A percentile compares a stretch with the other conserved stretches of the same genome.
phyloP scores from a whole-genome alignment of 2,888 invertebrate species.

The Drosophila flavopinicola region DNA sequence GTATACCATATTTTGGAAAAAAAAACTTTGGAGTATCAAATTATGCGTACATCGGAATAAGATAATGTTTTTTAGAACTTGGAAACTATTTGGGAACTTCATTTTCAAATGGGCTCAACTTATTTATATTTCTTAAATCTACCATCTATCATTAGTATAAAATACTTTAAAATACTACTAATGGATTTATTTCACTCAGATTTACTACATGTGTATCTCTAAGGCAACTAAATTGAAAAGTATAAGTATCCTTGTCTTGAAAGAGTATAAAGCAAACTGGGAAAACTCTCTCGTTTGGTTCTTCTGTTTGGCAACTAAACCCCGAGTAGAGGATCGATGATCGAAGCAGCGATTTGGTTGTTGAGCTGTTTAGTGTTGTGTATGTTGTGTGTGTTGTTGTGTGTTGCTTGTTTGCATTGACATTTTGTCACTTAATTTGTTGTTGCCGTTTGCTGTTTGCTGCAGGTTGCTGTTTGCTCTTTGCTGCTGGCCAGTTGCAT shows the following conservation, averaged over 20 bases:
- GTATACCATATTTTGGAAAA: too few species aligned
- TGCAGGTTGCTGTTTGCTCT: slow-evolving; percentile 42
- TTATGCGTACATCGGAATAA: too few species aligned
- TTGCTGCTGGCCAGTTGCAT: slow-evolving; percentile 45
- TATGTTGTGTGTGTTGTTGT: slow-evolving; percentile 13
- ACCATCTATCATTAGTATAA: too few species aligned
- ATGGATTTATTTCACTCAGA: too few species aligned
- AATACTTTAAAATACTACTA: too few species aligned
- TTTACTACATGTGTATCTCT: too few species aligned
- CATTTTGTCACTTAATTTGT: slow-evolving; percentile 81
- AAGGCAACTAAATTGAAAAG: not conserved
- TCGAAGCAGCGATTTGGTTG: slow-evolving; percentile 34
- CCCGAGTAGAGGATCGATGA: slow-evolving; percentile 37
- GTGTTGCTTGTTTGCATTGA: slow-evolving; percentile 68
- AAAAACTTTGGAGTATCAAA: too few species aligned
- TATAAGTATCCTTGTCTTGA: too few species aligned
- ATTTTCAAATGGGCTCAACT: too few species aligned
- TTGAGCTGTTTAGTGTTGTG: slow-evolving; percentile 14
- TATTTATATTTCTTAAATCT: too few species aligned
- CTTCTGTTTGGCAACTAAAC: not conserved
- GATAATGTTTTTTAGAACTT: too few species aligned
- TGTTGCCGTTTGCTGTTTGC: slow-evolving; percentile 37
- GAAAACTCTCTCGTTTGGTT: not conserved
- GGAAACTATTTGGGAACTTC: too few species aligned
- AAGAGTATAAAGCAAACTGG: slow-evolving; percentile 6